A percentile compares a stretch with the other conserved stretches of the same genome.
Evolutionary conservation across 2,888 invertebrate genomes (phyloP).

Genomic region (Xylophagus ater): DNA sequence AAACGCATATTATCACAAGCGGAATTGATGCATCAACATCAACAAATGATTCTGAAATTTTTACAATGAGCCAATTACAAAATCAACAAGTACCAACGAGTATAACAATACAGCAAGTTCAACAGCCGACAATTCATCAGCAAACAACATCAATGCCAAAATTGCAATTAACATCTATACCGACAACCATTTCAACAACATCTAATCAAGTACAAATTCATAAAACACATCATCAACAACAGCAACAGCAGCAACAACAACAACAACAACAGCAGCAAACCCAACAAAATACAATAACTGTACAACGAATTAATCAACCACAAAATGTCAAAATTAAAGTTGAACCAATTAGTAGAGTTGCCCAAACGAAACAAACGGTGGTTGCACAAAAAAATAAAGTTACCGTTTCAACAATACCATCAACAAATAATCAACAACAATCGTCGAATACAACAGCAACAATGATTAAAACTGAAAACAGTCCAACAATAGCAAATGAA

Average conservation of each 20-base stretch:
- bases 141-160: conserved; percentile 12
- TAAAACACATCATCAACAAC: not conserved
- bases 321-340: conserved; percentile 23
- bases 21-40: conserved; percentile 26
- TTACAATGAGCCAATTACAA: conserved; percentile 21
- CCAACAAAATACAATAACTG: conserved; percentile 20
- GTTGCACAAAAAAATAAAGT: not conserved
- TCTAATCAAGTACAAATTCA: conserved; percentile 24
- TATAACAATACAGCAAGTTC: conserved; percentile 20
- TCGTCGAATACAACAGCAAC: conserved; percentile 8
- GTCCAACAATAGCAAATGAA: conserved; percentile 19
- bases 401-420: not conserved
- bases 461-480: conserved; percentile 14
- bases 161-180: conserved; percentile 18
- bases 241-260: conserved; percentile 22
- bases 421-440: conserved; percentile 1
- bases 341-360: too few relatives aligned
- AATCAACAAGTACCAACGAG: conserved; percentile 18
- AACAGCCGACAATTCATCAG: conserved; percentile 18
- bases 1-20: conserved; percentile 10
- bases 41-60: conserved; percentile 22
- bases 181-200: conserved; percentile 12
- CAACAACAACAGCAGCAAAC: conserved; percentile 26
- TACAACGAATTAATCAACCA: conserved; percentile 22
- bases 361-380: not conserved